Conservation (phyloP, 1,140 invertebrate species). For the Trigoniulus corallinus region DNA sequence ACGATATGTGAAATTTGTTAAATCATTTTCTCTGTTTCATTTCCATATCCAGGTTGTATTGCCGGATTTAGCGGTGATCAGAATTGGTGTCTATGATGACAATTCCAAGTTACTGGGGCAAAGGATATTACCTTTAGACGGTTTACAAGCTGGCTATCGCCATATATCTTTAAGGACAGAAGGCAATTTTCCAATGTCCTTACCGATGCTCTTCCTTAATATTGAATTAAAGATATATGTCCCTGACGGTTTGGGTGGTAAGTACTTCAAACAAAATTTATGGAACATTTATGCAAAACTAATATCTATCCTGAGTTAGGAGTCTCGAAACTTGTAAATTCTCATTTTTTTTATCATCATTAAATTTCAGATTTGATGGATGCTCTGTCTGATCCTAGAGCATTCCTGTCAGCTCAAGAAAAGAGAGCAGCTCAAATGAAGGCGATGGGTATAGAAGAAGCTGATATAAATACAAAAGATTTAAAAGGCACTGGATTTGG, state of each 20-base stretch:
- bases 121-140: constrained; percentile 91
- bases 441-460: constrained; percentile 80
- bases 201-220: constrained; percentile 97
- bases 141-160: constrained; percentile 89
- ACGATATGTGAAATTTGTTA: background rate
- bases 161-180: constrained; percentile 96
- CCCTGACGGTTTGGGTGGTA: constrained; percentile 94
- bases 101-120: constrained; percentile 93
- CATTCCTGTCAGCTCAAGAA: constrained; percentile 73
- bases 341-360: no score
- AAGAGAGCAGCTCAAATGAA: constrained; percentile 83
- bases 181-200: constrained; percentile 95
- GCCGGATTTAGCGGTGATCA: constrained; percentile 89
- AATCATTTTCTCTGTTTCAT: background rate
- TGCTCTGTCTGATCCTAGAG: constrained; percentile 85
- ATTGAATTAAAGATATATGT: constrained; percentile 99
- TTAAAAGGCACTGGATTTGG: constrained; percentile 14
- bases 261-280: no score
- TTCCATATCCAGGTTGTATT: constrained; percentile 56
- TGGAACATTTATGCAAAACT: no score
- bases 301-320: no score
- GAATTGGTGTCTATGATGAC: constrained; percentile 98
- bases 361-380: constrained; percentile 77
- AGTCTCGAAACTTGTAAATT: no score
- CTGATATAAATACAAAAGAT: constrained; percentile 38